These are phyloP conservation scores for Callaeas wilsoni DNA, from an alignment of 2,113 vertebrate species.

Conservation along the genomic window DNA sequence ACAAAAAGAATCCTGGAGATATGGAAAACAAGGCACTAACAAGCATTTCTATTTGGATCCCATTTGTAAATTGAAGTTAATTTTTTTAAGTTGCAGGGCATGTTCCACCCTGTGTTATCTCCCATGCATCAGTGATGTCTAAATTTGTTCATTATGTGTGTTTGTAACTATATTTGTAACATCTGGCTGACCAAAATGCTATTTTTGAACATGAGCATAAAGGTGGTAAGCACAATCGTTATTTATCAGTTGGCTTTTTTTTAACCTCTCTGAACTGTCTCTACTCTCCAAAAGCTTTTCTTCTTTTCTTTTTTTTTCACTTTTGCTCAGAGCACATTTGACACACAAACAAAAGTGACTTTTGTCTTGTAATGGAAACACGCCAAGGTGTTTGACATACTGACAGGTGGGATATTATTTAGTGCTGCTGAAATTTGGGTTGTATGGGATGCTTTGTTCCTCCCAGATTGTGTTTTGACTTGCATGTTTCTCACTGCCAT, in stretches of 20 bases:
- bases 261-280: constrained; percentile 16
- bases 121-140: constrained; percentile 35
- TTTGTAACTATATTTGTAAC: constrained; percentile 49
- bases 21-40: not conserved
- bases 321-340: constrained; percentile 57
- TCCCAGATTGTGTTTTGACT: constrained; percentile 79
- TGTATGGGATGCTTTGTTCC: constrained; percentile 75
- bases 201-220: constrained; percentile 32
- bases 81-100: not conserved
- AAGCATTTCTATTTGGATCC: constrained; percentile 8
- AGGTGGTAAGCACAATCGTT: not conserved
- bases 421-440: constrained; percentile 67
- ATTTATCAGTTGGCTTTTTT: constrained; percentile 33
- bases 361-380: constrained; percentile 70
- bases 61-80: constrained; percentile 13
- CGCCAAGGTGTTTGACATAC: constrained; percentile 68
- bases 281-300: constrained; percentile 28
- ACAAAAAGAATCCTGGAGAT: not conserved
- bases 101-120: constrained; percentile 45
- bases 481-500: constrained; percentile 75
- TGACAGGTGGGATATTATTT: constrained; percentile 74
- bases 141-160: constrained; percentile 20
- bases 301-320: not conserved
- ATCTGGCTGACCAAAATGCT: constrained; percentile 45
- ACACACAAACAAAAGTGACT: constrained; percentile 69